Conservation (phyloP, 23 tunicate genomes). For the Phallusia fumigata region DNA sequence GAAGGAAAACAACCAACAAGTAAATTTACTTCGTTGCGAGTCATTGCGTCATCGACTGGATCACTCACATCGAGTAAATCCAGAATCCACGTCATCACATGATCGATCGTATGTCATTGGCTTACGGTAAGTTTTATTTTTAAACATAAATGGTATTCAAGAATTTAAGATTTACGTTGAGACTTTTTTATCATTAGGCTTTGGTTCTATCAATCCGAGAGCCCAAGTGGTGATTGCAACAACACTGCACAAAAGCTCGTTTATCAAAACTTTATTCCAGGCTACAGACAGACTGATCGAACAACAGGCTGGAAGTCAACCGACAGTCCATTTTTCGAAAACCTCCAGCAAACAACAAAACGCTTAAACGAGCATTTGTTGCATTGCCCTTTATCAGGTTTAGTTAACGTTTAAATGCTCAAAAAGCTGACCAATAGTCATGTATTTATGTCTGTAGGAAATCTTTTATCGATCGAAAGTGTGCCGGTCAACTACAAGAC, state of each 20-base stretch:
- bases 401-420: not conserved
- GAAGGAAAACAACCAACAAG: slow-evolving; percentile 16
- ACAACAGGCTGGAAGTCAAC: slow-evolving; percentile 5
- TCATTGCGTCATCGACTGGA: slow-evolving; percentile 70
- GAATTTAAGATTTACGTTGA: not conserved
- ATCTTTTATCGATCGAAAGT: slow-evolving; percentile 46
- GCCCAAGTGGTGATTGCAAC: not conserved
- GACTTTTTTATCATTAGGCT: slow-evolving; percentile 6
- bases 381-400: slow-evolving; percentile 28
- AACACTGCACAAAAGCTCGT: slow-evolving; percentile 3
- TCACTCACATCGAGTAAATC: slow-evolving; percentile 54
- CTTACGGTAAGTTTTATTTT: slow-evolving; percentile 48
- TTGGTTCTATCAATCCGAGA: slow-evolving; percentile 6
- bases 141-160: too few relatives aligned
- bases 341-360: slow-evolving; percentile 22
- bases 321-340: slow-evolving; percentile 40
- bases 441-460: slow-evolving; percentile 6
- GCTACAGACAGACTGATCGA: not conserved
- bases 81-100: slow-evolving; percentile 59
- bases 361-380: slow-evolving; percentile 23
- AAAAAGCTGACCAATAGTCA: not conserved
- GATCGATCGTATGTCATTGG: slow-evolving; percentile 78
- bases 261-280: slow-evolving; percentile 30
- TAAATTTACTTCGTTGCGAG: slow-evolving; percentile 41
- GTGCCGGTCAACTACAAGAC: slow-evolving; percentile 46